Percentiles rank a stretch among this genome's conserved stretches.
phyloP scores from a whole-genome alignment of 1,140 invertebrate species.

The Macrobrachium rosenbergii region DNA sequence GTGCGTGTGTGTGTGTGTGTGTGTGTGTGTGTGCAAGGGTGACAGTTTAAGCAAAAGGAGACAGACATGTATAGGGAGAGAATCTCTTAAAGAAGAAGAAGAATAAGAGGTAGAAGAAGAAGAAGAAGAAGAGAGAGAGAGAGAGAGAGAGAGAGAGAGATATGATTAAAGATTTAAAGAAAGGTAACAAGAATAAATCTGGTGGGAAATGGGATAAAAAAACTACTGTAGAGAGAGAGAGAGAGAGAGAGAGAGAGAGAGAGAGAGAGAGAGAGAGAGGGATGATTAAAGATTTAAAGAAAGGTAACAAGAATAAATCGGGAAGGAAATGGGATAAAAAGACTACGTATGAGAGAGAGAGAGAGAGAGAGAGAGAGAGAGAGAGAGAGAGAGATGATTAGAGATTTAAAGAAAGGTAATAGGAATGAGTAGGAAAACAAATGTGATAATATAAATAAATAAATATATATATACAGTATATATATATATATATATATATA shows the following conservation, averaged over 20 bases:
- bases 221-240: background rate
- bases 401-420: background rate
- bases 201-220: too few relatives aligned
- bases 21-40: background rate
- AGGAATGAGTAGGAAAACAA: too few relatives aligned
- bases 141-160: conserved; percentile 30
- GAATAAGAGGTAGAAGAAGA: conserved; percentile 3
- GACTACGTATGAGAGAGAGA: conserved; percentile 41
- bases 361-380: conserved; percentile 17
- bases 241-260: background rate
- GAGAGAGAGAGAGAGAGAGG: conserved; percentile 1
- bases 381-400: background rate
- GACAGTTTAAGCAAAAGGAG: background rate
- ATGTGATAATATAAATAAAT: background rate
- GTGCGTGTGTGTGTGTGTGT: conserved; percentile 31
- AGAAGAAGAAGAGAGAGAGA: conserved; percentile 4
- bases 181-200: too few relatives aligned
- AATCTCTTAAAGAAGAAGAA: too few relatives aligned
- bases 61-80: too few relatives aligned
- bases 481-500: conserved; percentile 1
- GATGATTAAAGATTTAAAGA: background rate
- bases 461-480: background rate
- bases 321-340: background rate
- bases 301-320: background rate
- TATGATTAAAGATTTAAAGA: too few relatives aligned